phyloP scores from a whole-genome alignment of 2,888 invertebrate species.

The Tortrix viridana region DNA sequence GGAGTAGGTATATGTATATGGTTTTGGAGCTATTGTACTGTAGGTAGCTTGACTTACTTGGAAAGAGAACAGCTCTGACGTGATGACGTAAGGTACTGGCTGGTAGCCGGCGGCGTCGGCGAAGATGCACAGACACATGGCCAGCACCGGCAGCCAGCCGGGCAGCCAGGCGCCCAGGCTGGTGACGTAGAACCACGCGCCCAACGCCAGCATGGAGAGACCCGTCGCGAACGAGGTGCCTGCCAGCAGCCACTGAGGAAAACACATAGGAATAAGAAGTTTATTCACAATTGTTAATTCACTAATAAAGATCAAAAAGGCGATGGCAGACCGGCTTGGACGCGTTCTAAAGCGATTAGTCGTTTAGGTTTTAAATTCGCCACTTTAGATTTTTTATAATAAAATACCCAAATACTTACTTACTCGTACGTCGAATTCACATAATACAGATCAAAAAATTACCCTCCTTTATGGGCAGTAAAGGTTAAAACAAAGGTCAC shows the following conservation, averaged over 20 bases:
- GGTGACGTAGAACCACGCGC: constrained; percentile 75
- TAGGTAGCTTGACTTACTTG: constrained; percentile 57
- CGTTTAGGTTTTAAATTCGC: too few relatives aligned
- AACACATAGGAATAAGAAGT: not conserved
- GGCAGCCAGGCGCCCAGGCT: constrained; percentile 67
- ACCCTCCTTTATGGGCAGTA: too few relatives aligned
- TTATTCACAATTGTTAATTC: too few relatives aligned
- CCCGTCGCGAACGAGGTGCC: constrained; percentile 73
- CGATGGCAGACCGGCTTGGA: too few relatives aligned
- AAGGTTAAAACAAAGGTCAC: too few relatives aligned
- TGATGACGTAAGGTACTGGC: constrained; percentile 78
- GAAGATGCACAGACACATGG: constrained; percentile 78
- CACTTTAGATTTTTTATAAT: too few relatives aligned
- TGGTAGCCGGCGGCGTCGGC: constrained; percentile 76
- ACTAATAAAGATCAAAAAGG: too few relatives aligned
- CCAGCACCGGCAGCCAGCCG: constrained; percentile 74
- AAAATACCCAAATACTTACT: too few relatives aligned
- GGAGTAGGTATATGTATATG: not conserved
- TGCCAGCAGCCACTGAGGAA: constrained; percentile 71
- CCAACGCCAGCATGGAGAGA: constrained; percentile 71
- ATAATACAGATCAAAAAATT: too few relatives aligned
- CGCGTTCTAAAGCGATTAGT: too few relatives aligned
- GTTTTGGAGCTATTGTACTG: too few relatives aligned
- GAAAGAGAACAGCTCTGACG: constrained; percentile 74
- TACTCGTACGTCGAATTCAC: too few relatives aligned